Evolutionary conservation across 2,888 invertebrate species (phyloP), one percentile per base, ranked within the genome.

Genomic region (Lobophora halterata): DNA sequence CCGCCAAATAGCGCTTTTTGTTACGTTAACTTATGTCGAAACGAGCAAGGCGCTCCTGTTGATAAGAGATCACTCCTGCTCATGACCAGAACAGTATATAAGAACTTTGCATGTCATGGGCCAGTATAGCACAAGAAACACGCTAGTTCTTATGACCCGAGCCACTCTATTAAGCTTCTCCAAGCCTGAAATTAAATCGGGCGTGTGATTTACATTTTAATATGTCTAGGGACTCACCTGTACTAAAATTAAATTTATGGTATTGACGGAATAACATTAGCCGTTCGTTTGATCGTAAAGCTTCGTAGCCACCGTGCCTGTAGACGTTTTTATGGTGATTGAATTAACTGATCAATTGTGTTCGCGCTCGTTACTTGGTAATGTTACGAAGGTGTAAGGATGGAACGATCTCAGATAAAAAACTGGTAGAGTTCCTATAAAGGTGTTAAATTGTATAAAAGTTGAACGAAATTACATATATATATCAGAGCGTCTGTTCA

Each of bases 171-270:
- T 71, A 74, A 77, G 77, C 65, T 76, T 70, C 73, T 70, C 76
- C 72, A 74, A 78, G 75, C 83, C 76, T 82, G 82, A 82, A 85
- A 85, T 83, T 81, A 83, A 85, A 83, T 80, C 71, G 78, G 72
- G 74, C 78, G 69, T 81, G 79, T 82, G 79, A 85, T 83, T 85
- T 83, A 83, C 83, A 82, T 85, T 83, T 85, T 83, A 83, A 85
- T 82, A 85, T 80, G 75, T 71, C 64, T 61, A 78, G 83, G 79
- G 79, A 75, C 75, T 70, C 73, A 81, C 82, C 82, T 82, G 81
- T 71, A 68, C 71, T 81, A 75, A 72, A 79, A 75, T 72, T 62
- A 68, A 74, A 83, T 82, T 83, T 81, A 81, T 79, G 68, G 72
- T 76, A 79, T 79, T 77, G 79, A 77, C 71, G 67, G 61, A 64